Conservation (phyloP, 1,140 invertebrate species). For the Drosophila repletoides region DNA sequence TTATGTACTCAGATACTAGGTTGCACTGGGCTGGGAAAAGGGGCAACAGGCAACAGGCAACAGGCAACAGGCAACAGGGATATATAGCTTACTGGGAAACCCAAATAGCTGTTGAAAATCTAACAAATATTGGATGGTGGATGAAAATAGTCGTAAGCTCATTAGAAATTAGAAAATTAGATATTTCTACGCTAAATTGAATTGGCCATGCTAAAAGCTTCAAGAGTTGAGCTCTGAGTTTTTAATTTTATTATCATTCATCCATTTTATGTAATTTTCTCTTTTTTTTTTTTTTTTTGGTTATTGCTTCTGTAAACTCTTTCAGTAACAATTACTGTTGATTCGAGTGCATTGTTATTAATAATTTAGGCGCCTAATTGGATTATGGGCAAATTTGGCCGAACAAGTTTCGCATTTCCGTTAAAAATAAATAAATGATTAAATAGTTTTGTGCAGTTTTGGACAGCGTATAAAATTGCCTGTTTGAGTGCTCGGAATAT, state of each 20-base stretch:
- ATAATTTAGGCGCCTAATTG: conserved; percentile 29
- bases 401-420: not conserved
- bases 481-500: conserved; percentile 1
- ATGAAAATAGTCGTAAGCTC: too few species aligned
- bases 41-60: too few species aligned
- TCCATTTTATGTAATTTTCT: too few species aligned
- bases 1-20: conserved; percentile 6
- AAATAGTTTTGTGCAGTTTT: not conserved
- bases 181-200: not conserved
- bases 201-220: too few species aligned
- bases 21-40: too few species aligned
- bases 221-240: too few species aligned
- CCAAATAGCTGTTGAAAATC: too few species aligned
- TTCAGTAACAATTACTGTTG: conserved; percentile 1
- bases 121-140: too few species aligned
- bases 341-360: conserved; percentile 17
- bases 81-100: too few species aligned
- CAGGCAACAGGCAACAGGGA: too few species aligned
- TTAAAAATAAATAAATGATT: not conserved
- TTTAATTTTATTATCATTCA: not conserved
- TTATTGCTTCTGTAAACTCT: not conserved
- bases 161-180: too few species aligned
- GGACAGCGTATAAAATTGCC: not conserved
- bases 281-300: not conserved
- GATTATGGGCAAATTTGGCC: conserved; percentile 14